Conservation (phyloP, 2,797 vertebrate genomes). For the Nannoperca obscura region DNA sequence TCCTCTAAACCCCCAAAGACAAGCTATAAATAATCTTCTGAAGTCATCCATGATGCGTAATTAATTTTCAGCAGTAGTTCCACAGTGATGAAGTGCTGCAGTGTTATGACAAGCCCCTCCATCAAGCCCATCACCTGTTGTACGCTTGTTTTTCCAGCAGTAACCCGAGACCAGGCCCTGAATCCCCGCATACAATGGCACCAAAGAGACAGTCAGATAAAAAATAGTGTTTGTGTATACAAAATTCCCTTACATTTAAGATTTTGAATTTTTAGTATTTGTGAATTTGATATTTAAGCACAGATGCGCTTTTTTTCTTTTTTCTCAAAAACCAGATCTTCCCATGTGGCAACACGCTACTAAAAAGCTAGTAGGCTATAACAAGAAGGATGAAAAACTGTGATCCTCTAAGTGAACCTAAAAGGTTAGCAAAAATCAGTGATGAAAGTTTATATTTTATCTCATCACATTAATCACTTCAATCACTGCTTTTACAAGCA, state of each 20-base stretch:
- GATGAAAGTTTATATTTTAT: constrained; percentile 1
- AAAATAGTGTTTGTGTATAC: constrained; percentile 28
- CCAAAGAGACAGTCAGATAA: constrained; percentile 43
- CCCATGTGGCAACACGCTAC: not conserved
- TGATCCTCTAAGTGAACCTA: not conserved
- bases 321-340: not conserved
- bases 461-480: not conserved
- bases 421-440: not conserved
- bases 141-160: constrained; percentile 73
- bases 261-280: not conserved
- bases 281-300: not conserved
- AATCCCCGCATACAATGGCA: constrained; percentile 49
- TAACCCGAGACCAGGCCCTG: constrained; percentile 62
- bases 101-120: constrained; percentile 77
- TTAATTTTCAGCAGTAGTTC: constrained; percentile 77
- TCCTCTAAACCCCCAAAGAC: constrained; percentile 48
- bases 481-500: constrained; percentile 1
- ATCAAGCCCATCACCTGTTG: constrained; percentile 81
- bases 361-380: not conserved
- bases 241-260: not conserved
- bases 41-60: constrained; percentile 75
- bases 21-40: constrained; percentile 78
- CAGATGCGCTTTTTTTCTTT: not conserved
- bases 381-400: not conserved
- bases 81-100: constrained; percentile 42